Percentiles rank a stretch among this genome's conserved stretches.
Evolutionary conservation across 2,888 invertebrate species (phyloP).

Genomic region (Drosophila multiciliata): DNA sequence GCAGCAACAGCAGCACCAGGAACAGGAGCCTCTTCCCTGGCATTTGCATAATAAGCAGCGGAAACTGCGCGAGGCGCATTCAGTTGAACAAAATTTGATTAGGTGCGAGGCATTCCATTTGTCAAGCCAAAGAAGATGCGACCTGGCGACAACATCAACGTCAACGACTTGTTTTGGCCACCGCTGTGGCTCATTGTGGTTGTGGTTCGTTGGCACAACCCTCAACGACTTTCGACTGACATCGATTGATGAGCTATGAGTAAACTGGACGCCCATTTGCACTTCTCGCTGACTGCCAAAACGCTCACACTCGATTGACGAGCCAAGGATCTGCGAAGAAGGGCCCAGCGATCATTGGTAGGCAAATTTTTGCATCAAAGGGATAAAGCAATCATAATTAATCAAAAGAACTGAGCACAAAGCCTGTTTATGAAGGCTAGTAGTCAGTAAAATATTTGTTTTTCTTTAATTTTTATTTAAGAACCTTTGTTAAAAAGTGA

Average conservation of each 20-base stretch:
- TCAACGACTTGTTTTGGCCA: slow-evolving; percentile 39
- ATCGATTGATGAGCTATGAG: slow-evolving; percentile 64
- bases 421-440: slow-evolving; percentile 1
- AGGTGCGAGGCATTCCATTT: slow-evolving; percentile 73
- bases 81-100: slow-evolving; percentile 74
- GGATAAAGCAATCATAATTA: slow-evolving; percentile 11
- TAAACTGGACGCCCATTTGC: slow-evolving; percentile 48
- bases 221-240: slow-evolving; percentile 45
- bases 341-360: slow-evolving; percentile 29
- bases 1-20: slow-evolving; percentile 19
- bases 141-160: slow-evolving; percentile 41
- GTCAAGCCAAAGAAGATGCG: slow-evolving; percentile 58
- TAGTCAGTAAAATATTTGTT: neutral
- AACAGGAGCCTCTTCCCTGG: slow-evolving; percentile 39
- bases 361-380: slow-evolving; percentile 26
- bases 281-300: slow-evolving; percentile 55
- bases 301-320: slow-evolving; percentile 47
- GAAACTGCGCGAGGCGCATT: slow-evolving; percentile 67
- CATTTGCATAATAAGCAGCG: slow-evolving; percentile 73
- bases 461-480: too few relatives aligned
- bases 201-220: slow-evolving; percentile 43
- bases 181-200: slow-evolving; percentile 35
- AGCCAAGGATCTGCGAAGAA: slow-evolving; percentile 14
- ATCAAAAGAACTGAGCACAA: slow-evolving; percentile 1
- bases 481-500: neutral